phyloP scores from a whole-genome alignment of 2,888 invertebrate genomes.

The Thymelicus acteon region DNA sequence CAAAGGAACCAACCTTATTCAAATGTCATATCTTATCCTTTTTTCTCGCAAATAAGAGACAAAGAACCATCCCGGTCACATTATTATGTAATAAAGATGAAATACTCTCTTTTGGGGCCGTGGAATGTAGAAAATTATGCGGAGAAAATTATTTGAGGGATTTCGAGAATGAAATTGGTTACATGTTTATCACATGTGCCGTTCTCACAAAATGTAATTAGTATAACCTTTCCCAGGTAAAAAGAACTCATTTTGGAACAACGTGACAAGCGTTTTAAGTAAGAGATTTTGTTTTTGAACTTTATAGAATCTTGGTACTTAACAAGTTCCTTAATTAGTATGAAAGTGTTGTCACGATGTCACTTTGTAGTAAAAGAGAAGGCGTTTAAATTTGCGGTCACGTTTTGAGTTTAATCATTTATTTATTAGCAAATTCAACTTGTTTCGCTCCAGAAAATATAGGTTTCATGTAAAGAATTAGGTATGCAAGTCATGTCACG shows the following conservation, averaged over 20 bases:
- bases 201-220: conserved; percentile 33
- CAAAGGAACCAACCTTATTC: conserved; percentile 36
- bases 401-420: conserved; percentile 9
- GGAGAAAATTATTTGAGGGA: conserved; percentile 33
- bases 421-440: neutral
- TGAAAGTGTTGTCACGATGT: conserved; percentile 8
- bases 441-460: neutral
- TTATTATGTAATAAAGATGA: conserved; percentile 35
- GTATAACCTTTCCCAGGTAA: conserved; percentile 22
- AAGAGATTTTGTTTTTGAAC: conserved; percentile 19
- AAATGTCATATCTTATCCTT: conserved; percentile 39
- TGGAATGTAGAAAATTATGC: conserved; percentile 33
- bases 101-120: conserved; percentile 17
- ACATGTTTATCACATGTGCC: conserved; percentile 26
- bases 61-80: conserved; percentile 31
- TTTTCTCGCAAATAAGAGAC: conserved; percentile 38
- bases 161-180: conserved; percentile 29
- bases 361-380: conserved; percentile 11
- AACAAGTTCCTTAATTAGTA: conserved; percentile 28
- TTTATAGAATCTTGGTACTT: neutral
- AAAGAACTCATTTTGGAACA: conserved; percentile 29
- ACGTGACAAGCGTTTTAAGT: conserved; percentile 27
- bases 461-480: too few relatives aligned
- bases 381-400: conserved; percentile 12
- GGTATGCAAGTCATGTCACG: too few relatives aligned